These are phyloP conservation scores for Lasioglossum albipes DNA, from an alignment of 1,140 invertebrate species.

Conservation along the genomic window DNA sequence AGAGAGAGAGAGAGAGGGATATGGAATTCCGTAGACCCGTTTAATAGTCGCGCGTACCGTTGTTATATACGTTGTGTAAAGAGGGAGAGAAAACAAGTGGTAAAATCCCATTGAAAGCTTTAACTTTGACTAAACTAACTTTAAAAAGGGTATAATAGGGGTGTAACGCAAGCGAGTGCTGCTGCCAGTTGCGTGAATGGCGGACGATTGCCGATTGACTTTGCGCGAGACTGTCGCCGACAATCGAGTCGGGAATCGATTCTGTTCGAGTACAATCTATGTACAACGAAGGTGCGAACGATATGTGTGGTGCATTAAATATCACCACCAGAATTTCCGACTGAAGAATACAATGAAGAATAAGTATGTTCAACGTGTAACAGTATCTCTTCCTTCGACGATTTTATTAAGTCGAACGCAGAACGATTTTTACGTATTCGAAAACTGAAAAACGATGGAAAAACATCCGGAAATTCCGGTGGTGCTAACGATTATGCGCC, in stretches of 20 bases:
- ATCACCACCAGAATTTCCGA: no score
- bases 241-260: not conserved
- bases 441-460: no score
- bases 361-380: no score
- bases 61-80: slow-evolving; percentile 52
- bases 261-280: no score
- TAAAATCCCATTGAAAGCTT: slow-evolving; percentile 70
- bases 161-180: slow-evolving; percentile 41
- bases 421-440: no score
- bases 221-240: slow-evolving; percentile 22
- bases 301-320: no score
- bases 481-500: no score
- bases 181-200: slow-evolving; percentile 39
- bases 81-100: slow-evolving; percentile 15
- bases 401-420: no score
- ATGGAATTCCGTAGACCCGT: slow-evolving; percentile 14
- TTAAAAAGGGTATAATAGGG: slow-evolving; percentile 67
- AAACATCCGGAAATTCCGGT: no score
- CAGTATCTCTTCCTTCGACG: no score
- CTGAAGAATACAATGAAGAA: no score
- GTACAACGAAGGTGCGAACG: no score
- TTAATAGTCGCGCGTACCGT: slow-evolving; percentile 34
- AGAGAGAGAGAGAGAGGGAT: not conserved
- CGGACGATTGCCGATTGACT: slow-evolving; percentile 32
- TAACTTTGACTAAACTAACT: slow-evolving; percentile 75